phyloP scores from a whole-genome alignment of 2,113 vertebrate species.

The human (Homo sapiens) region GRCh38 chr21:20221501-20222000 shows the following conservation, averaged over 20 bases:
- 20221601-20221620: not conserved
- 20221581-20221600: not conserved
- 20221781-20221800: not conserved
- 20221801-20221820: not conserved
- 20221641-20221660: not conserved
- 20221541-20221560: not conserved
- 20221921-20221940: too few species aligned
- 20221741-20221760: not conserved
- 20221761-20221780: not conserved
- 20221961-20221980: too few species aligned
- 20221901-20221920: too few species aligned
- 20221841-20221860: not conserved
- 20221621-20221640: not conserved
- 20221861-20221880: not conserved
- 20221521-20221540: not conserved
- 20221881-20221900: not conserved
- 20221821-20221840: not conserved
- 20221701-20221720: not conserved
- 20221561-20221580: not conserved
- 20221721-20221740: not conserved
- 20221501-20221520: not conserved
- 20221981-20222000: too few species aligned
- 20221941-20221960: too few species aligned
- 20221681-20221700: not conserved
- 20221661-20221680: too few species aligned